Base-by-base conservation (phyloP, 2,888 invertebrate species). In the Pegoplata infirma region DNA sequence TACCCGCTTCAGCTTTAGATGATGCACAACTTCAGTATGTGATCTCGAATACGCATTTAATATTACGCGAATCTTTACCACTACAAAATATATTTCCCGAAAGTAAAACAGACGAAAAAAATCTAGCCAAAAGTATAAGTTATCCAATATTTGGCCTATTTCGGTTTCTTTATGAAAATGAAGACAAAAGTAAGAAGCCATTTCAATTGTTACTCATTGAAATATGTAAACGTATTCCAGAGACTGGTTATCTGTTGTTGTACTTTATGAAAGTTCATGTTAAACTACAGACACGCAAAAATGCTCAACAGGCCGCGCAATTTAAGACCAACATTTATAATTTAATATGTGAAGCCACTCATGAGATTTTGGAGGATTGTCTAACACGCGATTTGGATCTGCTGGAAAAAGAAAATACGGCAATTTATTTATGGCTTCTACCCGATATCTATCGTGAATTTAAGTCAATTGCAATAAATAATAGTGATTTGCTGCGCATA, bases 401-500 rank as follows among this genome's bases (percentile, higher is more conserved):
- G 80, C 96, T 98, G 88, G 97, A 97, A 89, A 94, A 96, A 88
- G 95, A 94, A 88, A 97, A 97, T 90, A 93, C 96, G 59, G 92
- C 94, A 86, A 92, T 98, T 88, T 93, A 98, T 89, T 94, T 97
- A 86, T 98, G 96, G 93, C 91, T 99, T 84, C 93, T 98, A 88
- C 97, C 98, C 59, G 97, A 97, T 88, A 92, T 98, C 78, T 98
- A 96, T 90, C 93, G 94, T 86, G 96, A 96, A 90, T 98, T 97
- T 89, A 95, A 96, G 86, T 94, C 94, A 83, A 94, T 94, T 85
- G 94, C 96, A 49, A 92, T 97, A 81, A 97, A 97, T 83, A 97
- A 97, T 89, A 93, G 95, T 77, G 95, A 96, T 85, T 91, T 99
- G 81, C 90, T 99, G 82, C 95, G 96, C 87, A 92, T 97, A 83